Evolutionary conservation across 2,888 invertebrate genomes (phyloP).

Genomic region (Rhamphomyia laevipes): DNA sequence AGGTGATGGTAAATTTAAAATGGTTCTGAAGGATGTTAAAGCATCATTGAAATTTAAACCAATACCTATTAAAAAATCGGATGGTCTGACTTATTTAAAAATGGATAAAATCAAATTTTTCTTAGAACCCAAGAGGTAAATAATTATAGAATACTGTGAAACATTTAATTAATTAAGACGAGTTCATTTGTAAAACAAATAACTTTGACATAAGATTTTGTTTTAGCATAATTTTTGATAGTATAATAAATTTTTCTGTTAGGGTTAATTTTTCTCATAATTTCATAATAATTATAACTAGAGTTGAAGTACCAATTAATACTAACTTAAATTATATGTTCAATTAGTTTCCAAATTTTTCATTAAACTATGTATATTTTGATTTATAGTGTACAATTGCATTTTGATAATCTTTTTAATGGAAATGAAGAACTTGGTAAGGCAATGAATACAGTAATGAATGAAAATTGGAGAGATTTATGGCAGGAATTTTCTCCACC

Average conservation of each 20-base stretch:
- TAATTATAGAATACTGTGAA: neutral
- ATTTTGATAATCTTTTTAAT: slow-evolving; percentile 30
- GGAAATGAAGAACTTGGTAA: slow-evolving; percentile 28
- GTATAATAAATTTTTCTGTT: no score
- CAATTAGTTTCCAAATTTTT: no score
- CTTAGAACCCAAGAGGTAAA: slow-evolving; percentile 31
- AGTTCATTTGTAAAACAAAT: no score
- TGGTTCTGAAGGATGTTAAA: slow-evolving; percentile 27
- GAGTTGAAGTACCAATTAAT: no score
- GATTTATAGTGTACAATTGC: slow-evolving; percentile 12
- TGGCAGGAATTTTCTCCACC: slow-evolving; percentile 34
- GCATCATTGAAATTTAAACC: slow-evolving; percentile 33
- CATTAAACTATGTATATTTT: no score
- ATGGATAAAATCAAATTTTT: slow-evolving; percentile 31
- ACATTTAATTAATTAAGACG: no score
- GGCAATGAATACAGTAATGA: slow-evolving; percentile 30
- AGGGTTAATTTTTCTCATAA: no score
- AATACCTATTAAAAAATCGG: slow-evolving; percentile 16
- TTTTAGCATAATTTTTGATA: no score
- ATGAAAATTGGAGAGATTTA: slow-evolving; percentile 39
- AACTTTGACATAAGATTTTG: no score
- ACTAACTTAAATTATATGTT: no score
- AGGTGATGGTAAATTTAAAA: slow-evolving; percentile 34
- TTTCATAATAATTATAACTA: no score
- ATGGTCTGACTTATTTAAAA: slow-evolving; percentile 26